phyloP scores from a whole-genome alignment of 2,888 invertebrate genomes.

The Netelia virgata region DNA sequence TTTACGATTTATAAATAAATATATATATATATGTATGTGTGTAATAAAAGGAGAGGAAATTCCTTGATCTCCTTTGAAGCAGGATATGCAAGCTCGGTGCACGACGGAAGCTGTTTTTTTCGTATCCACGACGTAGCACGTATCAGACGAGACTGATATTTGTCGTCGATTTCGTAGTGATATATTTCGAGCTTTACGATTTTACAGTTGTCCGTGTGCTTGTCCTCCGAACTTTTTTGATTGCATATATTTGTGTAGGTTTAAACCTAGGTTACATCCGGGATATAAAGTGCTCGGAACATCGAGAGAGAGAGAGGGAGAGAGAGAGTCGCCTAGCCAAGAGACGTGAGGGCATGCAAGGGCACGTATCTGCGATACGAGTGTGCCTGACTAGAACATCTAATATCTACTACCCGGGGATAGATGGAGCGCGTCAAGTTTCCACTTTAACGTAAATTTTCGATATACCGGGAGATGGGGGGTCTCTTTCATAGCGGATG shows the following conservation, averaged over 20 bases:
- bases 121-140: slow-evolving; percentile 13
- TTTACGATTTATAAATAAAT: neutral
- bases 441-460: slow-evolving; percentile 42
- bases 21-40: too few relatives aligned
- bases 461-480: neutral
- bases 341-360: slow-evolving; percentile 49
- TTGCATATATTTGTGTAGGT: neutral
- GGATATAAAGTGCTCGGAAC: slow-evolving; percentile 20
- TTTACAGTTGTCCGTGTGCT: slow-evolving; percentile 26
- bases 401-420: slow-evolving; percentile 50
- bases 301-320: slow-evolving; percentile 7
- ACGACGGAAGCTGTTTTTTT: slow-evolving; percentile 13
- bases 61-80: slow-evolving; percentile 47
- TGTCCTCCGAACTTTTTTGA: slow-evolving; percentile 42
- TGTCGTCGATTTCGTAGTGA: slow-evolving; percentile 53
- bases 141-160: slow-evolving; percentile 54
- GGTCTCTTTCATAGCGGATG: neutral
- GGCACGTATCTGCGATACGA: slow-evolving; percentile 59
- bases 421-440: slow-evolving; percentile 17
- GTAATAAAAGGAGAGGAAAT: slow-evolving; percentile 22
- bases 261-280: slow-evolving; percentile 47
- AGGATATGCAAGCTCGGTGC: slow-evolving; percentile 38
- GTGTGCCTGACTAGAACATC: slow-evolving; percentile 62
- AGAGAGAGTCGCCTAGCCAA: slow-evolving; percentile 7
- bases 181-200: slow-evolving; percentile 55